Evolutionary conservation across 2,888 invertebrate species (phyloP).

Genomic region (Acholoe squamosa): DNA sequence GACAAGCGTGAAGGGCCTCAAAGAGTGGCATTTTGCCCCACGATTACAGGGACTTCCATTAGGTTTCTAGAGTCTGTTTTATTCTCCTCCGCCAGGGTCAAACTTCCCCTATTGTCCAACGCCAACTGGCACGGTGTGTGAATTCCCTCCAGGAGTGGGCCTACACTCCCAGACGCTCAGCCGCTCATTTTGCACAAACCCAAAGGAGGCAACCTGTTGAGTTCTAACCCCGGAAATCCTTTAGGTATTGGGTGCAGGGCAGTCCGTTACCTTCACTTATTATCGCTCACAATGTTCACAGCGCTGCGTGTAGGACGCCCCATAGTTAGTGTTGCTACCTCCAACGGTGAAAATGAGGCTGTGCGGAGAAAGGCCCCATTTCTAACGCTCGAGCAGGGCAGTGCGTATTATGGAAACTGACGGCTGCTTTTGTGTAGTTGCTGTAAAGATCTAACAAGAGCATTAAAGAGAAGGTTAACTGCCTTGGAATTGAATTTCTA

Average conservation of each 20-base stretch:
- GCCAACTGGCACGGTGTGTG: neutral
- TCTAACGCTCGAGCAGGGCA: neutral
- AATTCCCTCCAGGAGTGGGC: slow-evolving; percentile 19
- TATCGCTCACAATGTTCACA: slow-evolving; percentile 24
- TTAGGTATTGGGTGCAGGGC: neutral
- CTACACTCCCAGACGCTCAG: neutral
- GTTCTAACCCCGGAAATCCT: slow-evolving; percentile 9
- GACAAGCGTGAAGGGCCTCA: slow-evolving; percentile 51
- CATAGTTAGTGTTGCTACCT: neutral
- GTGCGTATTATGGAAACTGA: neutral
- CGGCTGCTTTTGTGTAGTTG: neutral
- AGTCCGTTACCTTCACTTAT: neutral
- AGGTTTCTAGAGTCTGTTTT: neutral
- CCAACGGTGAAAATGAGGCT: slow-evolving; percentile 47
- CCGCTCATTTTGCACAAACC: neutral
- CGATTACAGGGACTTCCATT: slow-evolving; percentile 27
- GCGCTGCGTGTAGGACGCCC: neutral
- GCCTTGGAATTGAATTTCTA: neutral
- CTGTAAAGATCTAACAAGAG: neutral
- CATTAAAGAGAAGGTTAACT: neutral
- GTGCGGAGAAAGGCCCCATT: neutral
- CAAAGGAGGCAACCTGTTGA: slow-evolving; percentile 3
- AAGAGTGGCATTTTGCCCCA: neutral
- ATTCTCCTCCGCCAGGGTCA: neutral
- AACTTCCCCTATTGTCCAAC: slow-evolving; percentile 7